Evolutionary conservation across 2,888 invertebrate genomes (phyloP).

Genomic region (Chirona hameri): DNA sequence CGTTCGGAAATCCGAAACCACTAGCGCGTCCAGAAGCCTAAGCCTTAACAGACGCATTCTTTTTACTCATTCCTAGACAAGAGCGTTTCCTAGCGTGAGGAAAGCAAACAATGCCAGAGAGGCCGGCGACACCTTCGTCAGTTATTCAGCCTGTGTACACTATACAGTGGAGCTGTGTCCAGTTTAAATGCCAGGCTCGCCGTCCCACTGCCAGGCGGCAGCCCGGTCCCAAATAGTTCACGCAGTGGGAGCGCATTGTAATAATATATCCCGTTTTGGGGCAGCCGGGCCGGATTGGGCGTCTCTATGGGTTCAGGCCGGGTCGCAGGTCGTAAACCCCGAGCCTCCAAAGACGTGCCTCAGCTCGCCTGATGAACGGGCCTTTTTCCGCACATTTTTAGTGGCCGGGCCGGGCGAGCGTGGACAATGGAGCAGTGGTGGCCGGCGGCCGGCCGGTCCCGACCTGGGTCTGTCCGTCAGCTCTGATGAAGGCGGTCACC

Average conservation of each 20-base stretch:
- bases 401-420: neutral
- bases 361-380: neutral
- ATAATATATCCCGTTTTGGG: neutral
- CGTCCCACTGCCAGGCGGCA: neutral
- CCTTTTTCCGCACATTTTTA: neutral
- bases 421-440: neutral
- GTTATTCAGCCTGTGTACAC: neutral
- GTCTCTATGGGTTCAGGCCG: neutral
- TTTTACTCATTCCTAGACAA: neutral
- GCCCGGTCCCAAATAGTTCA: neutral
- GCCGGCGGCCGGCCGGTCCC: neutral
- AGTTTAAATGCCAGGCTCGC: neutral
- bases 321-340: neutral
- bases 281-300: neutral
- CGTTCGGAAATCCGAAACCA: neutral
- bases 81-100: neutral
- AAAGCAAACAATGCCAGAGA: neutral
- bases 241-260: neutral
- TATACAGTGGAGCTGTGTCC: neutral
- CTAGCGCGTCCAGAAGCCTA: neutral
- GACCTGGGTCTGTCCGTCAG: too few relatives aligned
- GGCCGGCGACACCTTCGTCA: neutral
- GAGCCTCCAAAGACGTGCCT: neutral
- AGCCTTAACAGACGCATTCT: neutral
- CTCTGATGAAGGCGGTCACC: neutral